phyloP scores from a whole-genome alignment of 2,888 invertebrate genomes.

The Aethes cnicana region DNA sequence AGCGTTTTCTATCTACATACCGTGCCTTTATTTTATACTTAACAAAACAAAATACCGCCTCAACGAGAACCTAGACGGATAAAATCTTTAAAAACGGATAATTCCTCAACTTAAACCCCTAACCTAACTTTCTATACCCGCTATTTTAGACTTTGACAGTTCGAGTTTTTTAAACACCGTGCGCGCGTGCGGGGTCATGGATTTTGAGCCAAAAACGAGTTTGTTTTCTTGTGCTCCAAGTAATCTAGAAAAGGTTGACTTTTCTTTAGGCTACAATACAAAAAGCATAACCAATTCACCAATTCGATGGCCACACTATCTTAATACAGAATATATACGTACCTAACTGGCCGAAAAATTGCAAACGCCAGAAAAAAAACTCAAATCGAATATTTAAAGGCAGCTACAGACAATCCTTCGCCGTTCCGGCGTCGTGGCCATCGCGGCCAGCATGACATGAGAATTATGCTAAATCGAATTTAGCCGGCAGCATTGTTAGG shows the following conservation, averaged over 20 bases:
- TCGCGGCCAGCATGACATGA: constrained; percentile 12
- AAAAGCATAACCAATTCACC: no score
- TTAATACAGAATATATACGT: no score
- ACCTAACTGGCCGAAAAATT: no score
- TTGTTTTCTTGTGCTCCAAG: constrained; percentile 70
- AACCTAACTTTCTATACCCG: constrained; percentile 2
- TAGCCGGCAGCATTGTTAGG: neutral
- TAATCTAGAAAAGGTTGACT: no score
- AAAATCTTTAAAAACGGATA: neutral
- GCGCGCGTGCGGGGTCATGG: neutral
- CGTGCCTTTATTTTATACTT: constrained; percentile 38
- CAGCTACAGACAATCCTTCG: no score
- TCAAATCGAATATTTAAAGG: no score
- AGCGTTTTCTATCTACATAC: constrained; percentile 62
- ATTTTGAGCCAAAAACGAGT: constrained; percentile 13
- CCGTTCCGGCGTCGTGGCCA: constrained; percentile 1
- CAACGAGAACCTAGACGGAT: neutral
- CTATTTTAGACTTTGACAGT: constrained; percentile 1
- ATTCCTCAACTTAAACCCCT: neutral
- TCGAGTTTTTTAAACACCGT: constrained; percentile 20
- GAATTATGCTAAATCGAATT: constrained; percentile 3
- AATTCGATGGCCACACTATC: no score
- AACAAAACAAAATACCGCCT: neutral
- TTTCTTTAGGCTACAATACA: no score
- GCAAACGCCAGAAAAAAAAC: no score